Evolutionary conservation across 1,140 invertebrate genomes (phyloP).

Genomic region (Augochlora pura): DNA sequence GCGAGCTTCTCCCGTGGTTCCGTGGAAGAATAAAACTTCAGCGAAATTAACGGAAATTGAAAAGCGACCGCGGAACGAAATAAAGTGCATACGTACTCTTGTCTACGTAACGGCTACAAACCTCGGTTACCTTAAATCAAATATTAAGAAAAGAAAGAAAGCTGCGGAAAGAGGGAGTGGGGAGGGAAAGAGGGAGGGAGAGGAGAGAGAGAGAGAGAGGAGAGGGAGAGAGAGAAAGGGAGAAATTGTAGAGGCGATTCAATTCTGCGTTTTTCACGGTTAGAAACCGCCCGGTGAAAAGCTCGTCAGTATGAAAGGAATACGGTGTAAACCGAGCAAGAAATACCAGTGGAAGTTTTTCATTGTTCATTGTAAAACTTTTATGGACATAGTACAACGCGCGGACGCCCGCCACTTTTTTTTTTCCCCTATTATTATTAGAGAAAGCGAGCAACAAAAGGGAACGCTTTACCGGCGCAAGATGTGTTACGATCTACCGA

Average conservation of each 20-base stretch:
- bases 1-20: too few relatives aligned
- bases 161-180: too few relatives aligned
- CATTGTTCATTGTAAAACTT: slow-evolving; percentile 9
- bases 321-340: slow-evolving; percentile 18
- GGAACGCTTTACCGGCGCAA: too few relatives aligned
- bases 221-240: too few relatives aligned
- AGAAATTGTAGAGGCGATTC: not conserved
- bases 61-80: not conserved
- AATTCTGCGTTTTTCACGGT: not conserved
- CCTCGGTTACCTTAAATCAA: not conserved
- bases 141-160: not conserved
- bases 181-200: too few relatives aligned
- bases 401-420: not conserved
- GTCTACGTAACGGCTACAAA: not conserved
- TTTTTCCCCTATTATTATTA: not conserved
- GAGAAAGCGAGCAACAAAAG: not conserved
- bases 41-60: not conserved
- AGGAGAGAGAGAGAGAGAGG: too few relatives aligned
- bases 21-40: not conserved
- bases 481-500: not conserved
- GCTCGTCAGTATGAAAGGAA: slow-evolving; percentile 39
- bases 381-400: not conserved
- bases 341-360: slow-evolving; percentile 25
- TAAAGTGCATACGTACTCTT: not conserved
- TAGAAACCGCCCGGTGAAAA: slow-evolving; percentile 7